A percentile compares a stretch with the other conserved stretches of the same genome.
These are phyloP conservation scores for Microcaecilia unicolor DNA, from an alignment of 2,797 vertebrate genomes.

Conservation along the genomic window DNA sequence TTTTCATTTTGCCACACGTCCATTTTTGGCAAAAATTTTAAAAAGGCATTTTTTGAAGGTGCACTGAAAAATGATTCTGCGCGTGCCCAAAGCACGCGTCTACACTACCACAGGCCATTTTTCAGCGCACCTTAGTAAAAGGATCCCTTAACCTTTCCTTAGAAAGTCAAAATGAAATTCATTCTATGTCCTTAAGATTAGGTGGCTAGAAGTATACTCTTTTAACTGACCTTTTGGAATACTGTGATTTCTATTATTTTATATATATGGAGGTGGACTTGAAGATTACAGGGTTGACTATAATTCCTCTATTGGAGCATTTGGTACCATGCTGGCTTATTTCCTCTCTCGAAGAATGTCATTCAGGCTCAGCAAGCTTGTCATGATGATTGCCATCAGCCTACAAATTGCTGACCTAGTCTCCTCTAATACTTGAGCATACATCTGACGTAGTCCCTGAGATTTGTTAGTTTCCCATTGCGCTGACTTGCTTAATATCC, in stretches of 20 bases:
- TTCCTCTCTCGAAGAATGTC: slow-evolving; percentile 5
- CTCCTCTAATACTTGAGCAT: slow-evolving; percentile 2
- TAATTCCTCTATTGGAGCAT: neutral
- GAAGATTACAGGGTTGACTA: neutral
- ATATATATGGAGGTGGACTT: rapidly evolving
- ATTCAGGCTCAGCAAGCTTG: neutral
- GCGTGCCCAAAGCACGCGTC: too few relatives aligned
- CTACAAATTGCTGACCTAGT: neutral
- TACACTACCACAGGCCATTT: too few relatives aligned
- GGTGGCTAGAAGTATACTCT: too few relatives aligned
- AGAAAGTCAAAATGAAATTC: too few relatives aligned
- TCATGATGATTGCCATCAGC: slow-evolving; percentile 1
- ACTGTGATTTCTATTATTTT: neutral
- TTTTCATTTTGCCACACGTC: too few relatives aligned
- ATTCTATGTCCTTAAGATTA: too few relatives aligned
- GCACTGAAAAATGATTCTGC: too few relatives aligned
- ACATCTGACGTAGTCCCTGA: neutral
- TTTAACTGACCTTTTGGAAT: too few relatives aligned
- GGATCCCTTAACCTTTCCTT: too few relatives aligned
- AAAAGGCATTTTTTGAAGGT: too few relatives aligned
- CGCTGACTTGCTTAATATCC: neutral
- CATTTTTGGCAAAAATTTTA: too few relatives aligned
- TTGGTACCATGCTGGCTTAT: slow-evolving; percentile 3
- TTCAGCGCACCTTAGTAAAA: too few relatives aligned
- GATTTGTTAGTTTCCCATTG: neutral